phyloP scores from a whole-genome alignment of 2,888 invertebrate species.

The Opisthograptis luteolata region DNA sequence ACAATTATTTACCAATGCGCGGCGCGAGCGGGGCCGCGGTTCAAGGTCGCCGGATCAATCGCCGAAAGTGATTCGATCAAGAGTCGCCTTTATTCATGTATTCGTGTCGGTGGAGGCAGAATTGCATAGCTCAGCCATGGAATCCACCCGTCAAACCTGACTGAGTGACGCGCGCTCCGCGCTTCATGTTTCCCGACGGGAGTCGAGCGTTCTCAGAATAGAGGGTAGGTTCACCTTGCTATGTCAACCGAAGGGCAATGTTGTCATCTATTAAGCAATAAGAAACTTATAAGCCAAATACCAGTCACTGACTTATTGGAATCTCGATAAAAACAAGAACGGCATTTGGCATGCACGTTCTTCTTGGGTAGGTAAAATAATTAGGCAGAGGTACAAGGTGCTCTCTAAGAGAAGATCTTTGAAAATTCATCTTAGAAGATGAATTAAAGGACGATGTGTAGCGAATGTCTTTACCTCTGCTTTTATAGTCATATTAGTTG shows the following conservation, averaged over 20 bases:
- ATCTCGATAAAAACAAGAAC: no score
- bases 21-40: slow-evolving; percentile 3
- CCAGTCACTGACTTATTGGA: no score
- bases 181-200: slow-evolving; percentile 5
- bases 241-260: background rate
- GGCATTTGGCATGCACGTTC: no score
- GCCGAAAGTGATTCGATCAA: slow-evolving; percentile 26
- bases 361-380: no score
- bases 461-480: no score
- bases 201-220: slow-evolving; percentile 10
- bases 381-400: no score
- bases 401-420: no score
- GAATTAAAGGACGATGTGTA: no score
- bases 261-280: no score
- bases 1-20: slow-evolving; percentile 23
- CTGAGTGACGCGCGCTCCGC: slow-evolving; percentile 12
- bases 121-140: slow-evolving; percentile 2
- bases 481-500: no score
- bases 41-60: slow-evolving; percentile 24
- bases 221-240: slow-evolving; percentile 9
- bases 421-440: no score
- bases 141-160: slow-evolving; percentile 32
- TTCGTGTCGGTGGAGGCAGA: slow-evolving; percentile 5
- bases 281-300: no score
- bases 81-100: slow-evolving; percentile 9